These are phyloP conservation scores for Leptopilina boulardi DNA, from an alignment of 1,140 invertebrate genomes.

Conservation along the genomic window DNA sequence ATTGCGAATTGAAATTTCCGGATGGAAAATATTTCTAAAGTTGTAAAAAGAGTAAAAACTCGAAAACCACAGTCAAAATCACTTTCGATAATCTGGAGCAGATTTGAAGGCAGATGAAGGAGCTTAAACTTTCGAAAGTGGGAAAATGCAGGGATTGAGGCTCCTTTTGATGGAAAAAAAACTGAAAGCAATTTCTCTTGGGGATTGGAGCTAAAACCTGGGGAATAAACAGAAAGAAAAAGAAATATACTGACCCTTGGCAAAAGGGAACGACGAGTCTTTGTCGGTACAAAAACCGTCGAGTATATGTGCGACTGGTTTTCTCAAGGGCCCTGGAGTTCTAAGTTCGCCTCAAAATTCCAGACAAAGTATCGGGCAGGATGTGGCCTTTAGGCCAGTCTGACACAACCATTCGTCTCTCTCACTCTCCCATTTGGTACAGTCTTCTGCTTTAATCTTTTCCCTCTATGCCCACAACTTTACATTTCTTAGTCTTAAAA, in stretches of 20 bases:
- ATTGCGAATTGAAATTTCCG: too few species aligned
- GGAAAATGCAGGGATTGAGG: background rate
- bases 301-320: slow-evolving; percentile 59
- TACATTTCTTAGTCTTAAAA: background rate
- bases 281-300: slow-evolving; percentile 57
- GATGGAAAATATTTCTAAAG: background rate
- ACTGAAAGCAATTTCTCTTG: background rate
- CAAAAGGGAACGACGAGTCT: slow-evolving; percentile 45
- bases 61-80: background rate
- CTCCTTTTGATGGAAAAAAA: background rate
- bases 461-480: background rate
- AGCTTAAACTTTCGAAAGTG: background rate
- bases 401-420: slow-evolving; percentile 41
- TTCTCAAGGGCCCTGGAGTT: slow-evolving; percentile 58
- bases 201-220: background rate
- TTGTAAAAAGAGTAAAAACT: background rate
- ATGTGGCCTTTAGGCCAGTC: slow-evolving; percentile 54
- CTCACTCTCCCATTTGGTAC: slow-evolving; percentile 35
- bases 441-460: slow-evolving; percentile 42
- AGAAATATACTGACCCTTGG: slow-evolving; percentile 46
- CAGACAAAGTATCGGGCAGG: slow-evolving; percentile 67
- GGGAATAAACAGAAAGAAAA: slow-evolving; percentile 10
- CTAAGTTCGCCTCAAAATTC: slow-evolving; percentile 64
- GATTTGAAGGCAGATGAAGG: background rate
- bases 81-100: background rate